phyloP scores from a whole-genome alignment of 2,797 vertebrate genomes.

The Lemur catta region DNA sequence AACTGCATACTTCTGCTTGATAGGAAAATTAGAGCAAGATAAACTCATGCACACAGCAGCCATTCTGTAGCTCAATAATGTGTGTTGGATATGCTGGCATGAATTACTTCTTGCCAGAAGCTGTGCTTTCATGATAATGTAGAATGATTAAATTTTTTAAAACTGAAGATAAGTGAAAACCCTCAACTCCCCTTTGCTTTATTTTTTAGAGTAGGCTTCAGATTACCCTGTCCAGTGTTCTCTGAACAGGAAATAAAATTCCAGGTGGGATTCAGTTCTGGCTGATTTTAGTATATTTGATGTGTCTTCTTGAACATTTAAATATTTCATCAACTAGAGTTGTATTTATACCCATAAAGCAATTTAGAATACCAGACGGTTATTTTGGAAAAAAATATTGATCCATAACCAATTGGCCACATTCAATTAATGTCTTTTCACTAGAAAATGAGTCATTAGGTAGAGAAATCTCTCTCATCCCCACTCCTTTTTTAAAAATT shows the following conservation, averaged over 20 bases:
- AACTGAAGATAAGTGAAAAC: background rate
- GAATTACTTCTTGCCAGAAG: conserved; percentile 41
- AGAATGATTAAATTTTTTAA: background rate
- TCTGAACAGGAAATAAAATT: conserved; percentile 65
- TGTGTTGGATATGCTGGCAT: background rate
- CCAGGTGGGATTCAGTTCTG: background rate
- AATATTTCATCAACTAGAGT: conserved; percentile 13
- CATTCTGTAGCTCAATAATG: background rate
- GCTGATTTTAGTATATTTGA: background rate
- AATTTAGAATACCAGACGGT: conserved; percentile 35
- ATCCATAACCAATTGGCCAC: background rate
- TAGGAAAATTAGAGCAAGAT: conserved; percentile 72
- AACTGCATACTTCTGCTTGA: conserved; percentile 72
- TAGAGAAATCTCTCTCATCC: background rate
- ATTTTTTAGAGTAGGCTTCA: background rate
- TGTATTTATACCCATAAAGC: conserved; percentile 4
- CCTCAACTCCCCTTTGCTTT: background rate
- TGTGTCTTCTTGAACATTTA: conserved; percentile 5
- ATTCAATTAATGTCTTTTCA: conserved; percentile 47
- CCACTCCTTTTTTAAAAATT: background rate
- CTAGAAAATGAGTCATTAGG: background rate
- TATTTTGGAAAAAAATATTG: background rate
- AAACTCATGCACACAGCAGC: background rate
- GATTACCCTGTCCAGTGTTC: background rate
- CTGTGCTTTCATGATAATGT: background rate